Base-by-base conservation (phyloP, 2,888 invertebrate species). In the Leucania comma region DNA sequence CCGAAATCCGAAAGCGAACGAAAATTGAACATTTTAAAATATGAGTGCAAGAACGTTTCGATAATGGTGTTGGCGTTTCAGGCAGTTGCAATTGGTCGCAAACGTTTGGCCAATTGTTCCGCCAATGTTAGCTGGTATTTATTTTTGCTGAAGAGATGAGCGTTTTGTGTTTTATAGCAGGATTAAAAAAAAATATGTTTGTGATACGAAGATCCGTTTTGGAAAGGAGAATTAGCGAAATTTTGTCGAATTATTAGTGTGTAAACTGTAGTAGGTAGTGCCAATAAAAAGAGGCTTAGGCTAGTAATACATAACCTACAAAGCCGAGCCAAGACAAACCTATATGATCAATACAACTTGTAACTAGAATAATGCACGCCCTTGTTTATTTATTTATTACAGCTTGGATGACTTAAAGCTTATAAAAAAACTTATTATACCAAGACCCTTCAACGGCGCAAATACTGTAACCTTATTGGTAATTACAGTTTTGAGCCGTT, bases 1-100 rank as follows among this genome's bases (percentile, higher is more conserved):
- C 61, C 76, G 67, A 76, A 76, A 67, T 76, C 59, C 76, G 76
- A 72, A 76, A 51, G 72, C 58, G 76, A 72, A 72, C 72, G 66
- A 67, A 76, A 76, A 76, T 76, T 72, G 76, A 76, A 76, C 72
- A 67, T 76, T 72, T 67, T 67, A 76, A 76, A 76, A 72, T 76
- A 67, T 76, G 72, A 76, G 62, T 50, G 62, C 76, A 75, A 72
- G 75, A 75, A 57, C 76, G 66, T 65, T 75, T 62, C 62, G 62
- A 72, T 76, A 76, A 72, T 76, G 57, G 72, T 35, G 48, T 67
- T 62, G 72, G 76, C 56, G 24, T 57, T 72, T 54, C 72, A 56
- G 58, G 59, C 50, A 66, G 58, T 66, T 58, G 20, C 22, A 56
- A 42, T 74, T 32, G 53, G 42, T 20, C 24, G 50, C 63, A 38